Evolutionary conservation across 2,113 vertebrate species (phyloP).

Genomic region (Grammomys dolichurus): DNA sequence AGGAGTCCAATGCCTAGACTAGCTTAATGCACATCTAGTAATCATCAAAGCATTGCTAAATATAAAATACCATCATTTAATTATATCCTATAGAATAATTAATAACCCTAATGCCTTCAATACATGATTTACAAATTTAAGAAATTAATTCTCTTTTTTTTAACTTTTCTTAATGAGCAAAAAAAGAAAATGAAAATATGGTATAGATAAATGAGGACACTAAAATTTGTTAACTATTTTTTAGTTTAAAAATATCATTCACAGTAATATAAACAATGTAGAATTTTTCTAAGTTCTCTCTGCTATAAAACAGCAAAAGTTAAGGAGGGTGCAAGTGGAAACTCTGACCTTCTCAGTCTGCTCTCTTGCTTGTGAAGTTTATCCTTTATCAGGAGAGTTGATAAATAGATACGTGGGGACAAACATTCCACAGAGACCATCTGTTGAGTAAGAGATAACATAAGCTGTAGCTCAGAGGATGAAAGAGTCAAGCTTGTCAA

Average conservation of each 20-base stretch:
- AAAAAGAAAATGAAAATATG: not conserved
- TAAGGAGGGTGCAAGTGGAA: not conserved
- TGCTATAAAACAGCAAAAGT: not conserved
- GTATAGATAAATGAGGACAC: not conserved
- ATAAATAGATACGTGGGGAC: not conserved
- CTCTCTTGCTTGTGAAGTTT: not conserved
- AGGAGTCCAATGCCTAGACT: not conserved
- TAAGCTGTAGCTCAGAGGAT: not conserved
- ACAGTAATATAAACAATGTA: not conserved
- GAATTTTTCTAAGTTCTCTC: not conserved
- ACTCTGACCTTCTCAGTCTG: not conserved
- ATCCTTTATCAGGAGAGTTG: not conserved
- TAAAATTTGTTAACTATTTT: not conserved
- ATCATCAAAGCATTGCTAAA: slow-evolving; percentile 1
- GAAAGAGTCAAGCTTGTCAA: not conserved
- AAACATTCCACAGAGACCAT: not conserved
- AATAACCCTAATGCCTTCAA: not conserved
- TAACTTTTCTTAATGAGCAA: not conserved
- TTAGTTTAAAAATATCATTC: not conserved
- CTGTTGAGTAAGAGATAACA: not conserved
- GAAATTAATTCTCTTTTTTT: slow-evolving; percentile 22
- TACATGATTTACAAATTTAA: not conserved
- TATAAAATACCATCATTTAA: not conserved
- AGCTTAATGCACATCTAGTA: not conserved
- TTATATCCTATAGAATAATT: not conserved